Evolutionary conservation across 2,113 vertebrate genomes (phyloP), one percentile per base, ranked within the genome.

Genomic region (Macrotus californicus): DNA sequence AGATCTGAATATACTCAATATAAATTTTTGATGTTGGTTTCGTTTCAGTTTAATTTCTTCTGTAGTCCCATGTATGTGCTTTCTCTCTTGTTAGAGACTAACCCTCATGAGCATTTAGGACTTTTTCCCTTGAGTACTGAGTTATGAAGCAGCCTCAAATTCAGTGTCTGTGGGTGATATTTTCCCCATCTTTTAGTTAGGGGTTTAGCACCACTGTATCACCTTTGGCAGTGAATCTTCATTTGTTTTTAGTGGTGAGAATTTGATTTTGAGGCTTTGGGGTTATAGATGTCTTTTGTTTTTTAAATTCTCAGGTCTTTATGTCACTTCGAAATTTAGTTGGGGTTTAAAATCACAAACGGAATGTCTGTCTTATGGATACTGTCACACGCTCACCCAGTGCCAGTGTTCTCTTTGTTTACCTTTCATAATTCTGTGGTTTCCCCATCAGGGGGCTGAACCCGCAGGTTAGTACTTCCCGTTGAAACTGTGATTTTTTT

Each of bases 241-340:
- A 31, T 93, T 94, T 96, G 69, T 85, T 93, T 91, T 66, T 66
- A 87, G 36, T 82, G 50, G 90, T 88, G 14, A 91, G 39, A 87
- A 86, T 96, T 91, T 79, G 24, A 80, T 89, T 88, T 93, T 85
- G 67, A 96, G 50, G 24, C 34, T 92, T 95, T 93, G 52, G 31
- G 50, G 4, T 94, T 84, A 36, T 92, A 1, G 31, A 24, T 81
- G 15, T 81, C 12, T n/a, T n/a, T n/a, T 18, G 10, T 15, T 39
- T 26, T 13, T 75, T 75, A 41, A 84, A 22, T 19, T 64, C 15
- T 61, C 26, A 87, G 75, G 2, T 96, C 46, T 29, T 48, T 64
- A 48, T 76, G 43, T 87, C 69, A 77, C 31, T 80, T 94, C 88
- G 59, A 97, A 85, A 94, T 94, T 93, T 92, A 94, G 7, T 69